A percentile compares a stretch with the other conserved stretches of the same genome.
Conservation (phyloP, 2,888 invertebrate genomes). For the Erebia aethiops region DNA sequence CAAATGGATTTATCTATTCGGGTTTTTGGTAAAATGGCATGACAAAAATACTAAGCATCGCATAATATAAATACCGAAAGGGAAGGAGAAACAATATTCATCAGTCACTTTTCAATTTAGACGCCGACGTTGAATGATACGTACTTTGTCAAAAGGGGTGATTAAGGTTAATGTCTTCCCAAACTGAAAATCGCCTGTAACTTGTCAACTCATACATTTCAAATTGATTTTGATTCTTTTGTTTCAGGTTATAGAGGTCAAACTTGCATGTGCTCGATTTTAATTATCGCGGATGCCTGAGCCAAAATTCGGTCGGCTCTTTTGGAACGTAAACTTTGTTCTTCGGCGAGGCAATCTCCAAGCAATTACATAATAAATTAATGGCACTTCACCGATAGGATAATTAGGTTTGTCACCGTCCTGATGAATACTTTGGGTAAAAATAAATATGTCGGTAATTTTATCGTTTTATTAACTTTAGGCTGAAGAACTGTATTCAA, state of each 20-base stretch:
- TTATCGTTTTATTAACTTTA: not conserved
- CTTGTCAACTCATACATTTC: slow-evolving; percentile 48
- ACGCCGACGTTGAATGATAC: slow-evolving; percentile 46
- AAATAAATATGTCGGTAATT: not conserved
- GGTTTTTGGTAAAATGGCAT: not conserved
- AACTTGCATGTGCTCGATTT: slow-evolving; percentile 12
- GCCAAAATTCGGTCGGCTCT: slow-evolving; percentile 30
- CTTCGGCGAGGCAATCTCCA: slow-evolving; percentile 15
- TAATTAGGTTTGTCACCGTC: slow-evolving; percentile 19
- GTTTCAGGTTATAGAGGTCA: not conserved
- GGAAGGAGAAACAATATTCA: slow-evolving; percentile 41
- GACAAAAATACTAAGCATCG: not conserved
- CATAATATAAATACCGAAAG: not conserved
- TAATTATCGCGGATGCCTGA: slow-evolving; percentile 28
- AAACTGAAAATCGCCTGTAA: slow-evolving; percentile 50
- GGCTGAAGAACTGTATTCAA: not conserved
- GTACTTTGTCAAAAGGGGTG: slow-evolving; percentile 44
- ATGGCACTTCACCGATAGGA: slow-evolving; percentile 8
- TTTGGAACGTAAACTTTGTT: slow-evolving; percentile 31
- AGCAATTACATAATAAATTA: slow-evolving; percentile 33
- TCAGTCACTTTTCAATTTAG: slow-evolving; percentile 50
- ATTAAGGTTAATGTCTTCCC: slow-evolving; percentile 52
- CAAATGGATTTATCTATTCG: not conserved
- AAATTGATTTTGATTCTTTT: slow-evolving; percentile 22
- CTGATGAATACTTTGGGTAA: not conserved